Conservation (phyloP, 2,797 vertebrate species). For the Sebastes itinus region DNA sequence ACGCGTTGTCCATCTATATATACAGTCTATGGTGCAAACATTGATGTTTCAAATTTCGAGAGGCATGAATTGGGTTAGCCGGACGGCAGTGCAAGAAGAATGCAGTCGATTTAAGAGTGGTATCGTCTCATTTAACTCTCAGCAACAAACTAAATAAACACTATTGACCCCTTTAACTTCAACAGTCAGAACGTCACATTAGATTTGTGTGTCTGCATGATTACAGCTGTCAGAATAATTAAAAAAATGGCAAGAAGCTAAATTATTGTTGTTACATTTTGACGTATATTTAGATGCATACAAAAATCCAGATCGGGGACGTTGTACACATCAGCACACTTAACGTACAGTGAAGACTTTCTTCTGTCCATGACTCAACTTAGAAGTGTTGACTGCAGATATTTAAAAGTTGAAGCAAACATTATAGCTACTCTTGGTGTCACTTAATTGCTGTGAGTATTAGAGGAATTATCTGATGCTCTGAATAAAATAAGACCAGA, state of each 20-base stretch:
- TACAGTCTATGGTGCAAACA: background rate
- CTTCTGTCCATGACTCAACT: background rate
- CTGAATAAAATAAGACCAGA: background rate
- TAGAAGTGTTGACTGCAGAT: background rate
- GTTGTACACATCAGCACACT: too few relatives aligned
- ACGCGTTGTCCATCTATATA: rapidly evolving
- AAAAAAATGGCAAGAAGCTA: background rate
- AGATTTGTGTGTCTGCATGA: background rate
- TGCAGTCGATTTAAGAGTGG: background rate
- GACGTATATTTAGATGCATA: background rate
- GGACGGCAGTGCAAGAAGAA: rapidly evolving
- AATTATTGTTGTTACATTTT: background rate
- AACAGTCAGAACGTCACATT: background rate
- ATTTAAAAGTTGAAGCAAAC: background rate
- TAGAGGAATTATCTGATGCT: background rate
- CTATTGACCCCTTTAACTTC: too few relatives aligned
- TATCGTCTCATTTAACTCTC: background rate
- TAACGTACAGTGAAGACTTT: too few relatives aligned
- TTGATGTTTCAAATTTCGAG: background rate
- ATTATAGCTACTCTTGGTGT: background rate
- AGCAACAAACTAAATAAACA: background rate
- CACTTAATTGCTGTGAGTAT: background rate
- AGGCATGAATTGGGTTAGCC: background rate
- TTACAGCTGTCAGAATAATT: too few relatives aligned
- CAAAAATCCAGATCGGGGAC: background rate